Percentiles rank a stretch among this genome's conserved stretches.
Conservation (phyloP, 2,888 invertebrate genomes). For the Tinea semifulvella region DNA sequence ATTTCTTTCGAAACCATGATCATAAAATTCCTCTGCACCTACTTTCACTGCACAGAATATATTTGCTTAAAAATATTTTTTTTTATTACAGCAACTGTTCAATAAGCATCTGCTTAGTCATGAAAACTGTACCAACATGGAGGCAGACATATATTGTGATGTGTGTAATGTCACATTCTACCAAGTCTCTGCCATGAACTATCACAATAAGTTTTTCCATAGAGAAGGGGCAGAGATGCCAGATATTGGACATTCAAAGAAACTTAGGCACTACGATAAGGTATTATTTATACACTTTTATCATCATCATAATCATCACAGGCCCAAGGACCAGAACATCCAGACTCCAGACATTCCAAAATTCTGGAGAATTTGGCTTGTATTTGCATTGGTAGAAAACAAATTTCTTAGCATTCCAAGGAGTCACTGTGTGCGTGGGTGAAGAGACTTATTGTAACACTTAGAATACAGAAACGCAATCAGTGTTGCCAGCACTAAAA, state of each 20-base stretch:
- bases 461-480: too few species aligned
- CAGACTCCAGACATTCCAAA: too few species aligned
- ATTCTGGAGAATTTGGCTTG: too few species aligned
- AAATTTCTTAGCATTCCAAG: too few species aligned
- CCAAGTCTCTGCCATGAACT: constrained; percentile 62
- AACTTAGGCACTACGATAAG: constrained; percentile 41
- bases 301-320: too few species aligned
- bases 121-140: constrained; percentile 25
- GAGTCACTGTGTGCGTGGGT: too few species aligned
- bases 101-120: constrained; percentile 68
- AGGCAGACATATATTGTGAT: constrained; percentile 48
- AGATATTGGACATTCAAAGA: constrained; percentile 47
- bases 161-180: constrained; percentile 67
- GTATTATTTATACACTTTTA: constrained; percentile 26
- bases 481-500: too few species aligned
- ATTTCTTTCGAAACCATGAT: too few species aligned
- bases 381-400: too few species aligned
- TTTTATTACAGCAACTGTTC: constrained; percentile 58
- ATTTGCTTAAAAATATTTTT: constrained; percentile 8
- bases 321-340: too few species aligned
- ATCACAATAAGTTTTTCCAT: constrained; percentile 64
- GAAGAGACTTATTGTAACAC: too few species aligned
- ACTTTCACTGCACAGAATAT: not conserved
- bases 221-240: constrained; percentile 48
- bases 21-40: too few species aligned